Conservation (phyloP, 2,888 invertebrate genomes). For the Drosophila vallismaia region DNA sequence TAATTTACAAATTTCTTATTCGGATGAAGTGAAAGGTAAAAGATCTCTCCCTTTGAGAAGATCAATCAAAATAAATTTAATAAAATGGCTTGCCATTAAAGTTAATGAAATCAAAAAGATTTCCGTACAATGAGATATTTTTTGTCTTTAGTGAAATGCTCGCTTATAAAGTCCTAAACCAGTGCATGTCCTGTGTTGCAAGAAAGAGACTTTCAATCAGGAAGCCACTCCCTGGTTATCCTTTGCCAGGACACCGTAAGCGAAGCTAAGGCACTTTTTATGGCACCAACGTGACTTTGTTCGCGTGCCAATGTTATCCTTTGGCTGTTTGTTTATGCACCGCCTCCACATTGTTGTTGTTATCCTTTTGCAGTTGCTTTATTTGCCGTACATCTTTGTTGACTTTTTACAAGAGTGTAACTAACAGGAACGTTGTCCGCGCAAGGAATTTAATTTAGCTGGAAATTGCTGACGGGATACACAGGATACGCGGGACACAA, state of each 20-base stretch:
- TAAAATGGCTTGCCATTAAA: neutral
- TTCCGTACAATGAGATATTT: neutral
- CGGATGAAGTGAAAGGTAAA: slow-evolving; percentile 2
- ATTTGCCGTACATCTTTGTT: slow-evolving; percentile 74
- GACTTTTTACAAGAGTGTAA: slow-evolving; percentile 64
- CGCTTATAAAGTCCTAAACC: slow-evolving; percentile 2
- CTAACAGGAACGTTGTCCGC: slow-evolving; percentile 49
- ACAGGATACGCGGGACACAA: slow-evolving; percentile 8
- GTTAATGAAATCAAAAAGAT: neutral
- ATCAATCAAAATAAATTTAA: slow-evolving; percentile 5
- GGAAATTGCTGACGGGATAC: slow-evolving; percentile 56
- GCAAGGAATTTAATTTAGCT: slow-evolving; percentile 70
- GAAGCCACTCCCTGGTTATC: slow-evolving; percentile 2
- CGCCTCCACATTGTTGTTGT: slow-evolving; percentile 17
- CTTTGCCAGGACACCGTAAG: slow-evolving; percentile 29
- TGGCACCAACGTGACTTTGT: slow-evolving; percentile 54
- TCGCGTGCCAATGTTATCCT: slow-evolving; percentile 34
- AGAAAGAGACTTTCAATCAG: slow-evolving; percentile 18
- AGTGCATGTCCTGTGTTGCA: slow-evolving; percentile 11
- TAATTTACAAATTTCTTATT: slow-evolving; percentile 33
- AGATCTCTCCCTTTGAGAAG: neutral
- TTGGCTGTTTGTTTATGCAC: slow-evolving; percentile 8
- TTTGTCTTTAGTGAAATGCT: neutral
- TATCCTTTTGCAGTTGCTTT: slow-evolving; percentile 30
- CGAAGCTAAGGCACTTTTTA: slow-evolving; percentile 66